These are phyloP conservation scores for Urocynchramus pylzowi DNA, from an alignment of 2,113 vertebrate genomes.

Conservation along the genomic window DNA sequence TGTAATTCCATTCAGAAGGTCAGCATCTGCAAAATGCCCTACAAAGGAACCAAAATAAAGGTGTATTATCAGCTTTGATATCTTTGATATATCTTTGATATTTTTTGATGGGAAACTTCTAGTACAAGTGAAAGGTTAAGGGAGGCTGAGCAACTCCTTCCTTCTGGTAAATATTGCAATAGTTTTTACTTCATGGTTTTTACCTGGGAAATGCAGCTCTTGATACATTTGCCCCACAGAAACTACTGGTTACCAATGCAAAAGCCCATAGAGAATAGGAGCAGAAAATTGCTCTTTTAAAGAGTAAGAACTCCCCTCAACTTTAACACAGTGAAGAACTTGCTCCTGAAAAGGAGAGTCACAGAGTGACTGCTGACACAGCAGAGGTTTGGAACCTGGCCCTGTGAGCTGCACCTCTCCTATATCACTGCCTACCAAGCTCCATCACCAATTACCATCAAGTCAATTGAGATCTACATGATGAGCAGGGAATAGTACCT, in stretches of 20 bases:
- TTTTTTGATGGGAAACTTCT: not conserved
- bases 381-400: not conserved
- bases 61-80: not conserved
- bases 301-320: not conserved
- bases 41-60: not conserved
- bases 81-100: too few species aligned
- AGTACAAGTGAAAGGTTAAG: not conserved
- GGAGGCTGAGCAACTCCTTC: not conserved
- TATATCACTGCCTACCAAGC: not conserved
- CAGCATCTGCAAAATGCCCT: not conserved
- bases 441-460: not conserved
- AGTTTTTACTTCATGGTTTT: not conserved
- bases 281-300: not conserved
- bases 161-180: not conserved
- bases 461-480: not conserved
- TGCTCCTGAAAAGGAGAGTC: not conserved
- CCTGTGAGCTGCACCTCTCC: not conserved
- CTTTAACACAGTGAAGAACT: not conserved
- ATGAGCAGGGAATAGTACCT: not conserved
- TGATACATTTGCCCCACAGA: not conserved
- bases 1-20: not conserved
- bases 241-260: not conserved
- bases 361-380: not conserved
- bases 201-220: not conserved
- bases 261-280: not conserved